These are phyloP conservation scores for Ctenicera cuprea DNA, from an alignment of 2,888 invertebrate species.

Conservation along the genomic window DNA sequence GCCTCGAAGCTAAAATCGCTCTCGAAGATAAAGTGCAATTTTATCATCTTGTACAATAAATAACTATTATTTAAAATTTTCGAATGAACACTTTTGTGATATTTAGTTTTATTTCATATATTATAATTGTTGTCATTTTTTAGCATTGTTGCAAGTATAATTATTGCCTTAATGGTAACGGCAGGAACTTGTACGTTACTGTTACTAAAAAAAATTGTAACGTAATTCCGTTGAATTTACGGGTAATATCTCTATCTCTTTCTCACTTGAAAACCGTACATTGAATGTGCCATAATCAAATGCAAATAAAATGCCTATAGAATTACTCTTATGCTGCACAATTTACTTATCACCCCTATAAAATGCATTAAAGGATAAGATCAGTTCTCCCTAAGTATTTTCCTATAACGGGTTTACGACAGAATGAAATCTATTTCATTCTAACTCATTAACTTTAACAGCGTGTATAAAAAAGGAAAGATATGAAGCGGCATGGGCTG, in stretches of 20 bases:
- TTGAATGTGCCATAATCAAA: conserved; percentile 32
- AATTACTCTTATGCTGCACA: conserved; percentile 59
- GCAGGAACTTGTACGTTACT: too few species aligned
- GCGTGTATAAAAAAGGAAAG: conserved; percentile 54
- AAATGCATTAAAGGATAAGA: conserved; percentile 68
- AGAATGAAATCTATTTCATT: conserved; percentile 67
- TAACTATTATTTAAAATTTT: too few species aligned
- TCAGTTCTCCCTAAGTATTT: conserved; percentile 66
- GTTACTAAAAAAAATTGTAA: too few species aligned
- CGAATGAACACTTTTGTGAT: too few species aligned
- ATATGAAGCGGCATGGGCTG: conserved; percentile 56
- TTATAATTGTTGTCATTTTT: too few species aligned
- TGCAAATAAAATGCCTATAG: conserved; percentile 50
- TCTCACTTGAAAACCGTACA: background rate
- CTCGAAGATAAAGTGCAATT: too few species aligned
- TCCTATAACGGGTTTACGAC: conserved; percentile 68
- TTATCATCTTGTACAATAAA: too few species aligned
- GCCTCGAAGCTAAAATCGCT: too few species aligned
- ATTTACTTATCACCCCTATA: conserved; percentile 67
- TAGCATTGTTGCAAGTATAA: too few species aligned
- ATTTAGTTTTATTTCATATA: too few species aligned
- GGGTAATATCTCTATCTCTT: background rate
- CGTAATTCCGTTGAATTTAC: too few species aligned
- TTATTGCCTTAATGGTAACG: too few species aligned
- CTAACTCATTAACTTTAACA: conserved; percentile 68